Conservation (phyloP, 2,888 invertebrate species). For the Plebejus argus region DNA sequence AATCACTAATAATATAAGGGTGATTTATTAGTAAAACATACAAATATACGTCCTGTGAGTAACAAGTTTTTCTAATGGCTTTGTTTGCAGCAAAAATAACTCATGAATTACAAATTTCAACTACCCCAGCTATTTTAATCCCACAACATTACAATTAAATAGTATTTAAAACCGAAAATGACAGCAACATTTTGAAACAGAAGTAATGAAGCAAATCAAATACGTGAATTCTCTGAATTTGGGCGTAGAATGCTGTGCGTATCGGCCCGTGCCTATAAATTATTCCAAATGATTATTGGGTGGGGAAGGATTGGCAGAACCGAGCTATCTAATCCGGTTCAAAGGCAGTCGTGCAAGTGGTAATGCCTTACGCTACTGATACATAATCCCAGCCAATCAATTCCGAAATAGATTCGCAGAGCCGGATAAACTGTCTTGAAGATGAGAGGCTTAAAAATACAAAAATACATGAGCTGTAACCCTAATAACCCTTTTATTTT, state of each 20-base stretch:
- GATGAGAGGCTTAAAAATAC: not conserved
- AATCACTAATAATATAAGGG: not conserved
- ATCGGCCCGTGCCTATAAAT: not conserved
- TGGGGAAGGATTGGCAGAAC: not conserved
- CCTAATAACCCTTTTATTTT: no score
- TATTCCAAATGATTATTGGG: slow-evolving; percentile 23
- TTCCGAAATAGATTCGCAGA: not conserved
- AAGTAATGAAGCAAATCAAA: not conserved
- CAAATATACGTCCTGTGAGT: no score
- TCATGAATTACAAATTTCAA: no score
- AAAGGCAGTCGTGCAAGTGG: not conserved
- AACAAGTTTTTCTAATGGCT: no score
- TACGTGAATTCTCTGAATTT: not conserved
- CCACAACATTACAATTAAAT: not conserved
- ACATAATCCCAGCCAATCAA: not conserved
- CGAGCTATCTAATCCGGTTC: slow-evolving; percentile 17
- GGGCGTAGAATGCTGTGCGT: not conserved
- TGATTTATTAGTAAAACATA: not conserved
- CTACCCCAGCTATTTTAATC: no score
- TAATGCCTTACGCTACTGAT: slow-evolving; percentile 5
- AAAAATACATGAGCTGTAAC: no score
- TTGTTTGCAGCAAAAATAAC: no score
- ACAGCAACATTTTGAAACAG: not conserved
- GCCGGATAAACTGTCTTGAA: not conserved
- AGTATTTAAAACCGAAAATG: not conserved